phyloP scores from a whole-genome alignment of 2,113 vertebrate species.

The Chaetura pelagica region DNA sequence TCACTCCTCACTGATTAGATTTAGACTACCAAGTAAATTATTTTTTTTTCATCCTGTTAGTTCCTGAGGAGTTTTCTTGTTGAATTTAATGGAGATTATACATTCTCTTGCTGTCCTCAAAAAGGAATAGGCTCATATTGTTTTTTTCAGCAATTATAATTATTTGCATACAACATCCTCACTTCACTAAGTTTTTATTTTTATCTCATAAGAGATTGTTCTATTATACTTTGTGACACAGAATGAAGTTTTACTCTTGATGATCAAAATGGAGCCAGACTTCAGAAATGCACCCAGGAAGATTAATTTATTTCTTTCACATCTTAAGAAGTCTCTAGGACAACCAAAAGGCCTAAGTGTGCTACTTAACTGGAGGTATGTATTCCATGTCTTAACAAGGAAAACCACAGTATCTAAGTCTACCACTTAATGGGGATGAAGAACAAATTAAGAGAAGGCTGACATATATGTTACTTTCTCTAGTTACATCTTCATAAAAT shows the following conservation, averaged over 20 bases:
- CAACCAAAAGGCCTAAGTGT: neutral
- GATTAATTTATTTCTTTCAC: neutral
- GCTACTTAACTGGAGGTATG: conserved; percentile 29
- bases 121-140: neutral
- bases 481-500: neutral
- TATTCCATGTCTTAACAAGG: neutral
- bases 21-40: neutral
- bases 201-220: neutral
- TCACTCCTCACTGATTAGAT: neutral
- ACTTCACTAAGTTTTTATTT: neutral
- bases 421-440: neutral
- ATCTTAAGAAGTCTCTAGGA: neutral
- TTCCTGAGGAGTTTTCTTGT: neutral
- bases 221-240: neutral
- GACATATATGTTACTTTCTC: too few species aligned
- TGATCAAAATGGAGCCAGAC: conserved; percentile 34
- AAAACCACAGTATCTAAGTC: neutral
- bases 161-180: neutral
- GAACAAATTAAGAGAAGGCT: neutral
- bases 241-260: neutral
- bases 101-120: neutral
- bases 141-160: too few species aligned
- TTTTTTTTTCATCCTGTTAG: neutral
- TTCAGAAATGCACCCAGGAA: neutral
- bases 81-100: neutral